Percentiles rank a stretch among this genome's conserved stretches.
These are phyloP conservation scores for Forficula auricularia DNA, from an alignment of 1,140 invertebrate genomes.

Conservation along the genomic window DNA sequence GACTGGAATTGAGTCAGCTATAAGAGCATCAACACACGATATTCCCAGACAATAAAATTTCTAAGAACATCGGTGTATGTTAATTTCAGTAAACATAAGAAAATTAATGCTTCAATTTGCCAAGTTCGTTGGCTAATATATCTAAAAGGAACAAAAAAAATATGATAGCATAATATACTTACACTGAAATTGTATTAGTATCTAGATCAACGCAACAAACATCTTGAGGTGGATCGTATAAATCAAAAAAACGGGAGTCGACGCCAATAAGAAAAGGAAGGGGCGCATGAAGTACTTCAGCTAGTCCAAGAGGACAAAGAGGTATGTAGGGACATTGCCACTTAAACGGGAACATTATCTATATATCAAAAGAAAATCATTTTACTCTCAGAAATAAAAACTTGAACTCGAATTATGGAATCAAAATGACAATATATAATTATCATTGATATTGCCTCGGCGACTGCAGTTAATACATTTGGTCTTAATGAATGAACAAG, in stretches of 20 bases:
- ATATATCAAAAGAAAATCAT: too few relatives aligned
- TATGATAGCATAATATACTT: slow-evolving; percentile 18
- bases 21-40: too few relatives aligned
- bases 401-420: background rate
- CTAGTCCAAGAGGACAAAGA: slow-evolving; percentile 79
- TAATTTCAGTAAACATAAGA: too few relatives aligned
- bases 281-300: slow-evolving; percentile 80
- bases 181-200: slow-evolving; percentile 78
- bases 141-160: slow-evolving; percentile 1
- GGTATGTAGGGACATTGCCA: slow-evolving; percentile 99
- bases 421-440: too few relatives aligned
- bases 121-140: too few relatives aligned
- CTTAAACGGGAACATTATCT: slow-evolving; percentile 92
- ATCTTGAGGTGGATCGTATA: slow-evolving; percentile 89
- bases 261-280: slow-evolving; percentile 93
- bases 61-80: too few relatives aligned
- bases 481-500: slow-evolving; percentile 91
- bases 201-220: slow-evolving; percentile 97
- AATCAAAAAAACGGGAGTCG: slow-evolving; percentile 91
- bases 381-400: background rate
- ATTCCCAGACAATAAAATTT: too few relatives aligned
- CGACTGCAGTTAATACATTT: slow-evolving; percentile 91
- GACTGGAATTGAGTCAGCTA: too few relatives aligned
- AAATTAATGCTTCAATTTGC: too few relatives aligned
- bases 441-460: slow-evolving; percentile 88